Conservation (phyloP, 2,888 invertebrate species). For the Lypha dubia region DNA sequence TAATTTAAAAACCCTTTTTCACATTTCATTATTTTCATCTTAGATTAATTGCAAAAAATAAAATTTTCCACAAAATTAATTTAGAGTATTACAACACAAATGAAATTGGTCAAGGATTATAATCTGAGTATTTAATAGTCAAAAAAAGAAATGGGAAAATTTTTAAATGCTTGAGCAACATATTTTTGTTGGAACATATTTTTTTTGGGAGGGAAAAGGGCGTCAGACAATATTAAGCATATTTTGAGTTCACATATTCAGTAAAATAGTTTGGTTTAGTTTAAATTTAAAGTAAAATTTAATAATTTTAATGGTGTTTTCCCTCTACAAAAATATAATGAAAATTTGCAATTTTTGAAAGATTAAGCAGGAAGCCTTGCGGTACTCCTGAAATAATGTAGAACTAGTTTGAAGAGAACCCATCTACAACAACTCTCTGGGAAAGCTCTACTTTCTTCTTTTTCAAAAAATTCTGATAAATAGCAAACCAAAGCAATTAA, state of each 20-base stretch:
- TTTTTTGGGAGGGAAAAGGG: not conserved
- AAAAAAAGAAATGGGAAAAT: constrained; percentile 15
- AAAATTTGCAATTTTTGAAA: too few relatives aligned
- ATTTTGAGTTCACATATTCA: not conserved
- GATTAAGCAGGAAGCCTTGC: too few relatives aligned
- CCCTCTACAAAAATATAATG: too few relatives aligned
- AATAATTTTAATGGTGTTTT: too few relatives aligned
- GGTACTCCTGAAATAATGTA: too few relatives aligned
- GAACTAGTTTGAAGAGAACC: too few relatives aligned
- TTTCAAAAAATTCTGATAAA: too few relatives aligned
- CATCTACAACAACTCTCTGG: too few relatives aligned
- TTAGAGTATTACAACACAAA: constrained; percentile 76
- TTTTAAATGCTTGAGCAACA: constrained; percentile 35
- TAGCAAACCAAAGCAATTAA: too few relatives aligned
- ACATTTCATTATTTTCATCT: constrained; percentile 74
- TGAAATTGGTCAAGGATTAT: constrained; percentile 69
- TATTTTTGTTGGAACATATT: constrained; percentile 2
- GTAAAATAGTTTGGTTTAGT: too few relatives aligned
- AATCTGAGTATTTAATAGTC: constrained; percentile 69
- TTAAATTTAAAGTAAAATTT: not conserved
- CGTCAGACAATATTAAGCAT: not conserved
- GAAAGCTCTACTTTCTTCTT: too few relatives aligned
- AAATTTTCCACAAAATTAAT: constrained; percentile 82
- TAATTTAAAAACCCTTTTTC: constrained; percentile 71
- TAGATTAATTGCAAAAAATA: constrained; percentile 80